Evolutionary conservation across 2,888 invertebrate genomes (phyloP), one percentile per base, ranked within the genome.

Genomic region (Epinotia nisella): DNA sequence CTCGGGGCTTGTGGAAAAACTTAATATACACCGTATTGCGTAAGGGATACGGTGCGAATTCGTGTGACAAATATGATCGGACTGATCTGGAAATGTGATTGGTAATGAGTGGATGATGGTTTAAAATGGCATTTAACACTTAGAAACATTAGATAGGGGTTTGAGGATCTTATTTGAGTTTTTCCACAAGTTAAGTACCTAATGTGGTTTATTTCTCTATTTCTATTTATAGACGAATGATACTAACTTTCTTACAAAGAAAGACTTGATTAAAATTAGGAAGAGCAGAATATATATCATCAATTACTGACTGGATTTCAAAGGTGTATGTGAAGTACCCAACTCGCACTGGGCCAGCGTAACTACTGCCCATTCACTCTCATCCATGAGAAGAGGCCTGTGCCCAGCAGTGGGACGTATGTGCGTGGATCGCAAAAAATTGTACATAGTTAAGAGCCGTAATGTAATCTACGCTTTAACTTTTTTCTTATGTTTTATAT

Each of bases 1-100:
- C 17, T 19, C 21, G n/a, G 39, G 58, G 68, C 69, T 70, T 62
- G 67, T 62, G 67, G 75, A 49, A 71, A 74, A 64, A 67, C 67
- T 66, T 19, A 35, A 19, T 56, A 10, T 3, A 13, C 21, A 64
- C 35, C 9, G 55, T 61, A 15, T 41, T 11, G n/a, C 19, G 0
- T n/a, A 15, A 4, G 7, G 45, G 11, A 62, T 49, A 19, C 2
- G n/a, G 24, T 15, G 62, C 7, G 17, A 19, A 19, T 55, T 35
- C 15, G 53, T 29, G 49, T n/a, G 49, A 53, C 53, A 19, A 53
- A 19, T 53, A 3, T 53, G 53, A 53, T 21, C 19, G 53, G 11
- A 53, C 17, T 53, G 19, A 53, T 19, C 10, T 53, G 49, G 49
- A n/a, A 53, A 53, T 19, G 53, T 53, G 53, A 53, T 19, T 19